Evolutionary conservation across 2,113 vertebrate species (phyloP), one percentile per base, ranked within the genome.

Genomic region (Puntigrus tetrazona): DNA sequence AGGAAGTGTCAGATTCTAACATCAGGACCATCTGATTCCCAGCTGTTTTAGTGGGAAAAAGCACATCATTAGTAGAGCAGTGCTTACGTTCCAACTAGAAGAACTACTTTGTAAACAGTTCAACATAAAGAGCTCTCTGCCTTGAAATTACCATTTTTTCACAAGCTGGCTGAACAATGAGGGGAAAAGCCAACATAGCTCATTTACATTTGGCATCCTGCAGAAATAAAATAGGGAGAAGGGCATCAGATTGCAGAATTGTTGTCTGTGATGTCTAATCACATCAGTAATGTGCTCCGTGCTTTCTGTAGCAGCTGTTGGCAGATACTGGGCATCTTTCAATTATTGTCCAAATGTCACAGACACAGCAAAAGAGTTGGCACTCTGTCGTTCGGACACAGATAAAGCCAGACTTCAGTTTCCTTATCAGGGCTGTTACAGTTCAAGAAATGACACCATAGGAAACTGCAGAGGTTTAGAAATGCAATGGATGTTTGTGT

Each of bases 291-390:
- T 84, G 78, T 65, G 8, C 25, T 63, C 38, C 10, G 9, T 31
- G 73, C 80, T 74, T 38, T 45, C 74, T 78, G 81, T 86, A 85
- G 85, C 65, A 69, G 47, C 81, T 65, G 59, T 78, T 50, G 72
- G 67, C 18, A 47, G 63, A 84, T 67, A 81, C 70, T 70, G 25
- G 25, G 8, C 45, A 52, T 76, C 63, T 80, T 67, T 73, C 83
- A 84, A 74, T 83, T 74, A 73, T 50, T 74, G 27, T 20, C 57
- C 38, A 81, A 86, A 90, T 90, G 88, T 89, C 87, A 90, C 45
- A 77, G 70, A 50, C 43, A 47, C 59, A 27, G 52, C 67, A 74
- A 41, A 69, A 31, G 52, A 47, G 57, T 20, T 75, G 43, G 14
- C 73, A 75, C 16, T 65, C 59, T 36, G 45, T n/a, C n/a, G 20